These are phyloP conservation scores for Leuctra nigra DNA, from an alignment of 2,888 invertebrate species.

Conservation along the genomic window DNA sequence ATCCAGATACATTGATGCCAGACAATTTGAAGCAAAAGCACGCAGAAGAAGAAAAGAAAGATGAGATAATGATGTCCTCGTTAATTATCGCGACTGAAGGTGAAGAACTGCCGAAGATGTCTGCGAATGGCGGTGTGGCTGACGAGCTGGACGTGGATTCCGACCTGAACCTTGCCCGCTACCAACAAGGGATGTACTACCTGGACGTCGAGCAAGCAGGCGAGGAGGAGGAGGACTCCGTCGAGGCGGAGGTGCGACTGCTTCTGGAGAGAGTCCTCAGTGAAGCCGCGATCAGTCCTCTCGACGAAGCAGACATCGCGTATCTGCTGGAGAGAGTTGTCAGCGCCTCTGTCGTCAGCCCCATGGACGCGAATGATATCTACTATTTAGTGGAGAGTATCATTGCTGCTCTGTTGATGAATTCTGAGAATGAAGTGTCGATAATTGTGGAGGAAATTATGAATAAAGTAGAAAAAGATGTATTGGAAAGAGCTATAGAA, in stretches of 20 bases:
- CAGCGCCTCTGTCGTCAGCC: no score
- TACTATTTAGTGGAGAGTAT: no score
- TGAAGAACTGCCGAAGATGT: not conserved
- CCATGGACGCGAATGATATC: no score
- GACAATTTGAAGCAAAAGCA: not conserved
- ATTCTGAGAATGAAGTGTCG: no score
- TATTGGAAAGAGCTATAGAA: no score
- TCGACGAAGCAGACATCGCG: not conserved
- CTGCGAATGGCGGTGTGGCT: not conserved
- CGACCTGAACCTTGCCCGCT: not conserved
- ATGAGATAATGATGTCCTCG: not conserved
- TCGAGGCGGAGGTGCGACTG: no score
- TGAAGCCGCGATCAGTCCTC: not conserved
- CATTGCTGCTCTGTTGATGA: no score
- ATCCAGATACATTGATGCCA: slow-evolving; percentile 28
- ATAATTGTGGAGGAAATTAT: no score
- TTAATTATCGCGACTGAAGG: no score
- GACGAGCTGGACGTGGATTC: not conserved
- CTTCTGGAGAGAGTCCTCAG: no score
- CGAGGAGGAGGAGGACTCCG: not conserved
- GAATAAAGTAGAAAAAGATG: no score
- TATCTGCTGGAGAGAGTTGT: not conserved
- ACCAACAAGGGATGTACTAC: not conserved
- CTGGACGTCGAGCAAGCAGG: not conserved
- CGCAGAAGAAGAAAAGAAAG: not conserved